Conservation (phyloP, 2,888 invertebrate genomes). For the Eristalinus sepulchralis region DNA sequence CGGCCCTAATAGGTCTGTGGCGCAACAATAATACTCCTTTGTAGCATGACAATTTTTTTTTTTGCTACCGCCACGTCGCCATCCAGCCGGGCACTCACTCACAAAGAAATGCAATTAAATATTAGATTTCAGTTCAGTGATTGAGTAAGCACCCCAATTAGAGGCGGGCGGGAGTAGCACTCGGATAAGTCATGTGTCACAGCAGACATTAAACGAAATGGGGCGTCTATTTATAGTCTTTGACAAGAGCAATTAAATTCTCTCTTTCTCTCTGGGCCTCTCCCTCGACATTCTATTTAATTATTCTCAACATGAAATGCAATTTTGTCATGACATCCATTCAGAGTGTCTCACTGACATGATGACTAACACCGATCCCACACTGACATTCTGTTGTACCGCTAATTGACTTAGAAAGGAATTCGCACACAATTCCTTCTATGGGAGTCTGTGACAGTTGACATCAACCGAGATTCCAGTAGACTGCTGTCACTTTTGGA, state of each 20-base stretch:
- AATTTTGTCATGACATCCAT: conserved; percentile 64
- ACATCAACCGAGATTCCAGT: conserved; percentile 45
- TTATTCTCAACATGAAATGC: conserved; percentile 43
- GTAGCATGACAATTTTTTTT: neutral
- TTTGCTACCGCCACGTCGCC: neutral
- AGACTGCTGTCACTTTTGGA: conserved; percentile 11
- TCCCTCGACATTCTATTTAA: conserved; percentile 44
- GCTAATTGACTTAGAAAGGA: conserved; percentile 39
- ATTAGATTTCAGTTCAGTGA: conserved; percentile 54
- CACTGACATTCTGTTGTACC: conserved; percentile 15
- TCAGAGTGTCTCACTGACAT: conserved; percentile 19
- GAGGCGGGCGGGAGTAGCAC: conserved; percentile 28
- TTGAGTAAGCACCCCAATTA: conserved; percentile 56
- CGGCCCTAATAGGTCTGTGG: conserved; percentile 42
- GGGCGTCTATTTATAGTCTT: conserved; percentile 40
- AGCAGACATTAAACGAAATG: neutral
- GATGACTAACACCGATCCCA: conserved; percentile 52
- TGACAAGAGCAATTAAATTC: conserved; percentile 9
- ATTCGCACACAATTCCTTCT: conserved; percentile 15
- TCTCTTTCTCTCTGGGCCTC: neutral
- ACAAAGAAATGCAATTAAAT: conserved; percentile 48
- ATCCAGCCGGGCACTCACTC: neutral
- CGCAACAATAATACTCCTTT: neutral
- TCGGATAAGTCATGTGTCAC: conserved; percentile 38
- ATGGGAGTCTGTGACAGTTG: conserved; percentile 11